Conservation (phyloP, 2,888 invertebrate species). For the Ceriagrion tenellum region DNA sequence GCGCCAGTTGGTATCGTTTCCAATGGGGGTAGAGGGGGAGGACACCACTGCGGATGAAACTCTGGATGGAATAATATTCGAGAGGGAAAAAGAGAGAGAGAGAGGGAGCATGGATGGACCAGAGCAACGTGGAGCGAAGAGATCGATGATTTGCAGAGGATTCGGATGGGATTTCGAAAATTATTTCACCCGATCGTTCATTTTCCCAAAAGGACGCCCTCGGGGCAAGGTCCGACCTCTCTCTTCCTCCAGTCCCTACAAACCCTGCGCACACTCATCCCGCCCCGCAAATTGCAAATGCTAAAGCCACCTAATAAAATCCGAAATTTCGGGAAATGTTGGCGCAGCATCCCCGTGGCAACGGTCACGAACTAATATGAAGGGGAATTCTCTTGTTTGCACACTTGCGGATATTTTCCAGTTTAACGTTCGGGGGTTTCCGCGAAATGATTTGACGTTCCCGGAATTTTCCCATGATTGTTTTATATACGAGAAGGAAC, state of each 20-base stretch:
- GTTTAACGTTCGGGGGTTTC: background rate
- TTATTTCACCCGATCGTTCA: background rate
- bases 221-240: background rate
- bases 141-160: no score
- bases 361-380: background rate
- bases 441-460: background rate
- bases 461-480: background rate
- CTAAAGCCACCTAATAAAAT: constrained; percentile 10
- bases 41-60: no score
- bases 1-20: no score
- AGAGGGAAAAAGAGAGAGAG: no score
- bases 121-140: no score
- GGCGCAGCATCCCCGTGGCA: background rate
- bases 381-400: background rate
- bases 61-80: no score
- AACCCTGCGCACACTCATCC: no score
- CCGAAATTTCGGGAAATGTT: background rate
- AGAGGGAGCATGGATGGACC: no score
- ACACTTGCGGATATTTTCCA: background rate
- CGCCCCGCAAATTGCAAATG: background rate
- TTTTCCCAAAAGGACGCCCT: background rate
- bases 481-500: background rate
- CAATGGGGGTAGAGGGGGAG: no score
- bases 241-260: no score
- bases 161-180: background rate